phyloP scores from a whole-genome alignment of 1,140 invertebrate genomes.

The Pararge aegeria region DNA sequence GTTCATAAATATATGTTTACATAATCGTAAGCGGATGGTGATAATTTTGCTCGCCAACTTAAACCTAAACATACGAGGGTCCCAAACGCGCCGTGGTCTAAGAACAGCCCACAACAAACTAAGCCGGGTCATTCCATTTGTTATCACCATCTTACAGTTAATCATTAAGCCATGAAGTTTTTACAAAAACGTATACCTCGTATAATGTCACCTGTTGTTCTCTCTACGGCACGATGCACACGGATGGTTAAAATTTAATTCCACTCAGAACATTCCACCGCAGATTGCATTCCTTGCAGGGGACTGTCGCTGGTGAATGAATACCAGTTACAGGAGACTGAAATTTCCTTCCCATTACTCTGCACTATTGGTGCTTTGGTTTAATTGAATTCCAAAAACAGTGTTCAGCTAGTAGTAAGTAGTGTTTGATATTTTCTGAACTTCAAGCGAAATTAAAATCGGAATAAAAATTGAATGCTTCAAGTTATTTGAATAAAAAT shows the following conservation, averaged over 20 bases:
- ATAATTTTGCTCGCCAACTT: too few species aligned
- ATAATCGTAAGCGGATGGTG: too few species aligned
- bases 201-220: slow-evolving; percentile 20
- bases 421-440: neutral
- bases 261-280: slow-evolving; percentile 60
- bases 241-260: slow-evolving; percentile 68
- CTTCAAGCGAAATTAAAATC: neutral
- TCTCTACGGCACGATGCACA: slow-evolving; percentile 36
- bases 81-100: too few species aligned
- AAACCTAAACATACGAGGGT: too few species aligned
- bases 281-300: slow-evolving; percentile 70
- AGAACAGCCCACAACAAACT: too few species aligned
- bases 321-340: slow-evolving; percentile 32
- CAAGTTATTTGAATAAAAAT: too few species aligned
- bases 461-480: too few species aligned
- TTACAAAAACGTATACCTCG: too few species aligned
- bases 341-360: slow-evolving; percentile 12
- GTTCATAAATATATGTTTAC: too few species aligned
- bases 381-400: slow-evolving; percentile 6
- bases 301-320: slow-evolving; percentile 46
- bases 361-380: neutral
- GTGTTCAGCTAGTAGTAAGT: neutral
- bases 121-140: too few species aligned
- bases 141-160: too few species aligned
- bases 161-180: too few species aligned